Evolutionary conservation across 2,888 invertebrate species (phyloP), one percentile per base, ranked within the genome.

Genomic region (Drosophila testacea): DNA sequence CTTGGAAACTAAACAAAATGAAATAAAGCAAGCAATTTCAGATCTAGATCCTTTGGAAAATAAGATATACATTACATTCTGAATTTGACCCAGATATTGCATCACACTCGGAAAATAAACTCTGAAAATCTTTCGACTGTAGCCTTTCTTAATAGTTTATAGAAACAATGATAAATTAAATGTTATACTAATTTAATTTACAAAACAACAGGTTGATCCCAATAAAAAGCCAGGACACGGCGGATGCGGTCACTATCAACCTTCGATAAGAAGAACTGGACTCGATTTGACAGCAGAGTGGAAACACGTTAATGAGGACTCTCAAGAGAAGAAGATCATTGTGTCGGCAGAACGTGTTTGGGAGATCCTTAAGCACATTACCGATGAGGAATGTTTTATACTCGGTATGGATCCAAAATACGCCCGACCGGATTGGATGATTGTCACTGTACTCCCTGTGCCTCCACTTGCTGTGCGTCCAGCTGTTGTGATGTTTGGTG

Each of bases 391-490:
- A 92, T 98, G 98, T 76, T 96, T 96, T 73, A 96, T 98, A 78
- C 93, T 99, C 81, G 96, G 96, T 46, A 98, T 99, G 98, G 99
- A 99, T 92, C 98, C 99, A 0, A 98, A 98, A 92, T 98, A 96
- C 92, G 98, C 99, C 0, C 95, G 99, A 54, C 99, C 99, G 6
- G 99, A 99, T 93, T 99, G 99, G 99, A 99, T 99, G 99, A 96
- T 99, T 77, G 95, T 98, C 6, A 99, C 99, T 2, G 98, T 98
- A 10, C 92, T 99, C 68, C 99, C 99, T 0, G 99, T 99, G 0
- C 99, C 99, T 0, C 99, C 99, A 4, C 93, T 99, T 28, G 95
- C 97, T 1, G 99, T 99, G 0, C 94, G 99, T 75, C 99, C 99
- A 0, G 99, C 99, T 57, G 99, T 99, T 5, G 98, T 99, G 7